Percentiles rank a stretch among this genome's conserved stretches.
These are phyloP conservation scores for Heliconius hortense DNA, from an alignment of 2,888 invertebrate species.

Conservation along the genomic window DNA sequence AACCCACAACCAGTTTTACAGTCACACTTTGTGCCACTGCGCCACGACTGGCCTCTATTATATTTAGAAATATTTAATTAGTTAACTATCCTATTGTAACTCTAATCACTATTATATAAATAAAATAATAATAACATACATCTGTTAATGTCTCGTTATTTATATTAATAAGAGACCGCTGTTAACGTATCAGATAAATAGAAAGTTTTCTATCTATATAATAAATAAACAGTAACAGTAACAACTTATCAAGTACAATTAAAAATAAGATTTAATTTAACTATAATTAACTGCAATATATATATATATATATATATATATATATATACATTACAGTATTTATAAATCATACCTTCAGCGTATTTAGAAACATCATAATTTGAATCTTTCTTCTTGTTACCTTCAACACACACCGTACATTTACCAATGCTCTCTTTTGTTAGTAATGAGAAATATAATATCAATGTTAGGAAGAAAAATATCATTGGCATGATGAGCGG, in stretches of 20 bases:
- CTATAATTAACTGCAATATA: background rate
- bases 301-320: background rate
- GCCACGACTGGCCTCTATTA: no score
- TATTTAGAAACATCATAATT: constrained; percentile 39
- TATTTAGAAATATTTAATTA: no score
- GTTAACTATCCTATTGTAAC: no score
- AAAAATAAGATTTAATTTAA: background rate
- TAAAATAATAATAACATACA: no score
- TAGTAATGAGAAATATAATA: constrained; percentile 59
- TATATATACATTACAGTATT: background rate
- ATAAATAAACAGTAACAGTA: no score
- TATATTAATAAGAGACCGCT: no score
- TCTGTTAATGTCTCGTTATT: no score
- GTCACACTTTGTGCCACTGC: no score
- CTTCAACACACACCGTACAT: constrained; percentile 24
- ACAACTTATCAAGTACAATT: background rate
- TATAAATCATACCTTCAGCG: constrained; percentile 45
- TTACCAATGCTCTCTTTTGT: constrained; percentile 47
- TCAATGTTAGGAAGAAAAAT: constrained; percentile 57
- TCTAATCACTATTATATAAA: no score
- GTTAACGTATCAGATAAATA: no score
- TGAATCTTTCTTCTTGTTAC: constrained; percentile 33
- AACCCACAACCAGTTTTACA: no score
- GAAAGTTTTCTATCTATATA: background rate
- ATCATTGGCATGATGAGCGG: constrained; percentile 53